phyloP scores from a whole-genome alignment of 2,797 vertebrate species.

The Chelonia mydas region DNA sequence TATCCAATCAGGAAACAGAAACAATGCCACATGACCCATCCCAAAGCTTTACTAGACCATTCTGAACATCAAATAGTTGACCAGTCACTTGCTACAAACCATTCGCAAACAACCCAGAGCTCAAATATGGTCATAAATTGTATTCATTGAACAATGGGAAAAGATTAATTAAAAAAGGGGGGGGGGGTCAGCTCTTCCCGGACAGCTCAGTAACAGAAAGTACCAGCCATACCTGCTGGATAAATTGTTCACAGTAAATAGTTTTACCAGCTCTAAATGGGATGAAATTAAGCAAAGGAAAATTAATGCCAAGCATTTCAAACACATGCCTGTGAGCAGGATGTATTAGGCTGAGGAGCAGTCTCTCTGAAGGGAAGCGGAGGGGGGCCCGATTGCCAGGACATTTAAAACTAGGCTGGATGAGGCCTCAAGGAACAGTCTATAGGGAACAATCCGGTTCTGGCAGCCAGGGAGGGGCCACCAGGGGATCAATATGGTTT shows the following conservation, averaged over 20 bases:
- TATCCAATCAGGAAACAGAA: constrained; percentile 49
- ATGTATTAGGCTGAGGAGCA: background rate
- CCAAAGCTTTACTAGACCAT: constrained; percentile 31
- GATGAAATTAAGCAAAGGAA: constrained; percentile 56
- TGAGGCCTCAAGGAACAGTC: background rate
- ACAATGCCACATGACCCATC: background rate
- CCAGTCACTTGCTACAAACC: background rate
- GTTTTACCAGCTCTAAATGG: constrained; percentile 67
- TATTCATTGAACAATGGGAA: constrained; percentile 50
- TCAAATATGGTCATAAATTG: constrained; percentile 56
- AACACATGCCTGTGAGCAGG: constrained; percentile 43
- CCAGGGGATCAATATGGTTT: background rate
- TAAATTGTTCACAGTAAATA: constrained; percentile 67
- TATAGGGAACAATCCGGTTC: rapidly evolving
- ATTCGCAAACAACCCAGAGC: constrained; percentile 42
- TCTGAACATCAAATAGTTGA: background rate
- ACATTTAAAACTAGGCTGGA: background rate
- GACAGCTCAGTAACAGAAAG: constrained; percentile 62
- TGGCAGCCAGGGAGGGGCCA: background rate
- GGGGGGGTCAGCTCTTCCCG: constrained; percentile 46
- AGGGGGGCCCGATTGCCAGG: background rate
- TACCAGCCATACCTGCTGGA: constrained; percentile 63
- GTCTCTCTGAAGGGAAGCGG: background rate
- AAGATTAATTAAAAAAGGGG: constrained; percentile 65
- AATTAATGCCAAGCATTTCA: constrained; percentile 59